Conservation (phyloP, 2,888 invertebrate species). For the Teleiodes luculella region DNA sequence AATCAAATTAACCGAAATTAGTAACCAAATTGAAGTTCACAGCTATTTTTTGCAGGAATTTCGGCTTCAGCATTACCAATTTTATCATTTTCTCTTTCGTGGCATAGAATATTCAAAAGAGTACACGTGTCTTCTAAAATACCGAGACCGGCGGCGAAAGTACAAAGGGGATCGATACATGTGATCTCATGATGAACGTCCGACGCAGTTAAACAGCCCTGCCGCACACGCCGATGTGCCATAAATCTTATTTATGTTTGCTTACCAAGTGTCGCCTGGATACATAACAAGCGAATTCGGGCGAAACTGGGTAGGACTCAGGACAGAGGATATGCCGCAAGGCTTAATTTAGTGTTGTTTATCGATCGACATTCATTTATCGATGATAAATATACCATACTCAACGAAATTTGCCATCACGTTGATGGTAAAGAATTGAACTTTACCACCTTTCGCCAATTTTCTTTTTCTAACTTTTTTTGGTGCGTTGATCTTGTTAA, state of each 20-base stretch:
- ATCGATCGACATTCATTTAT: background rate
- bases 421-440: too few relatives aligned
- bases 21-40: background rate
- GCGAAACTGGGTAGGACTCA: conserved; percentile 20
- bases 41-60: too few relatives aligned
- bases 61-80: too few relatives aligned
- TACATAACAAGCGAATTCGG: conserved; percentile 56
- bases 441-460: too few relatives aligned
- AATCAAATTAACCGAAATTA: background rate
- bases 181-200: conserved; percentile 31
- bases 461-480: too few relatives aligned
- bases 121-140: conserved; percentile 3
- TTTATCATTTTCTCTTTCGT: too few relatives aligned
- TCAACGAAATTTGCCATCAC: too few relatives aligned
- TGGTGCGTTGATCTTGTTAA: too few relatives aligned
- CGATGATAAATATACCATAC: background rate
- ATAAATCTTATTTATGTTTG: conserved; percentile 70
- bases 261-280: conserved; percentile 64
- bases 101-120: too few relatives aligned
- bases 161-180: conserved; percentile 36
- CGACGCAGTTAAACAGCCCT: conserved; percentile 35
- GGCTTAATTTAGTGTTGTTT: background rate
- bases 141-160: background rate
- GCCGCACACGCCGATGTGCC: conserved; percentile 60
- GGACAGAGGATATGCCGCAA: conserved; percentile 36